A percentile compares a stretch with the other conserved stretches of the same genome.
Conservation (phyloP, 2,888 invertebrate genomes). For the Maniola hyperantus region DNA sequence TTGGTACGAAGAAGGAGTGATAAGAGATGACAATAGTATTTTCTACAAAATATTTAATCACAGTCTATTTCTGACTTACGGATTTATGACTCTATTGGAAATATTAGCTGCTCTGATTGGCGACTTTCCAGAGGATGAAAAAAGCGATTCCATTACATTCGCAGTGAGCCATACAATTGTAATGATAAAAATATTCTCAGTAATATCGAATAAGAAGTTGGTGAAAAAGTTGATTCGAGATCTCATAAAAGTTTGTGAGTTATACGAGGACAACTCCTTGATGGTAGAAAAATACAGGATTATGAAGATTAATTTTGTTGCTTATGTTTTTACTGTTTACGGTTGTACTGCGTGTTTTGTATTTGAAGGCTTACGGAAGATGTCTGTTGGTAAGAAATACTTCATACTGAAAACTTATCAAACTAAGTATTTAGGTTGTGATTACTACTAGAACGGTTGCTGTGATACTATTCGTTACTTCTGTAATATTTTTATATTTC, state of each 20-base stretch:
- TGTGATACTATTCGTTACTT: not conserved
- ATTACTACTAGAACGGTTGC: not conserved
- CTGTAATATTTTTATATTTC: conserved; percentile 36
- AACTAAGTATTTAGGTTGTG: too few species aligned
- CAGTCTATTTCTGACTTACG: conserved; percentile 55
- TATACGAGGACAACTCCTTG: conserved; percentile 54
- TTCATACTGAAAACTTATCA: too few species aligned
- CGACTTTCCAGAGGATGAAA: conserved; percentile 67
- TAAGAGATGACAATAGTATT: conserved; percentile 57
- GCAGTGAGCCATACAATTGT: conserved; percentile 69
- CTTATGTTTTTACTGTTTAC: conserved; percentile 58
- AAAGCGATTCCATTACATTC: conserved; percentile 66
- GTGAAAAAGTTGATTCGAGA: conserved; percentile 58
- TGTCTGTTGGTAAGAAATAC: conserved; percentile 50
- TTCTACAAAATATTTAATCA: conserved; percentile 54
- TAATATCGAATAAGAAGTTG: conserved; percentile 56
- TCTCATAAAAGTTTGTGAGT: conserved; percentile 59
- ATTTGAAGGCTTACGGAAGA: conserved; percentile 66
- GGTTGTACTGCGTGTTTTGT: conserved; percentile 58
- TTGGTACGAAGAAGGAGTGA: conserved; percentile 61
- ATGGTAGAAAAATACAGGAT: conserved; percentile 60
- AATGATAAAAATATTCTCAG: conserved; percentile 63
- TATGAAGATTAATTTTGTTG: conserved; percentile 63
- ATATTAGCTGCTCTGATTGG: conserved; percentile 63
- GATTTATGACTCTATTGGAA: conserved; percentile 65